Conservation (phyloP, 1,140 invertebrate genomes). For the Magallana ariakensis region DNA sequence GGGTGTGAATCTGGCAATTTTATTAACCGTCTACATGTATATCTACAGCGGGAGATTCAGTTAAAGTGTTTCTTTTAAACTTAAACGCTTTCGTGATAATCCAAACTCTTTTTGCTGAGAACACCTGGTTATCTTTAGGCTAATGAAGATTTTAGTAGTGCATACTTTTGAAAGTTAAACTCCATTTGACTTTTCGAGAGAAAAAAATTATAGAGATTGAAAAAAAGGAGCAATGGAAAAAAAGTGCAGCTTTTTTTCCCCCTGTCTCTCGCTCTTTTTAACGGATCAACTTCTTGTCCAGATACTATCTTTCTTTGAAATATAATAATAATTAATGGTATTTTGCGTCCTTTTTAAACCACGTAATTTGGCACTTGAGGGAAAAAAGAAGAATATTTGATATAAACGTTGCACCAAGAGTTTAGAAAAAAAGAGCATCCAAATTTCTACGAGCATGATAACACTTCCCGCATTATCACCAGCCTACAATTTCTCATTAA, state of each 20-base stretch:
- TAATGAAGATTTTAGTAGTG: conserved; percentile 26
- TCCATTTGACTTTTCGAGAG: background rate
- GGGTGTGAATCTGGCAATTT: conserved; percentile 22
- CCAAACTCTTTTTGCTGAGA: background rate
- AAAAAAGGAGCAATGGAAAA: too few species aligned
- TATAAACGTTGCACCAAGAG: background rate
- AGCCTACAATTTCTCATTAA: conserved; percentile 26
- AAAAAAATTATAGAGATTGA: background rate
- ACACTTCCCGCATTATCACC: background rate
- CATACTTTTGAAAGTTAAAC: background rate
- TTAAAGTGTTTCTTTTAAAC: conserved; percentile 20
- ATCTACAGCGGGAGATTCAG: background rate
- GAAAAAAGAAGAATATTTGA: background rate
- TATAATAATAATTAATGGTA: conserved; percentile 28
- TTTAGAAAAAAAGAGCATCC: background rate
- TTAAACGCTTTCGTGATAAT: conserved; percentile 15
- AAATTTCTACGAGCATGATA: conserved; percentile 1
- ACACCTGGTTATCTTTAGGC: conserved; percentile 5
- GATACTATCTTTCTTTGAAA: conserved; percentile 33
- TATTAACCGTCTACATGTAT: background rate
- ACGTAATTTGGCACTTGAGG: background rate
- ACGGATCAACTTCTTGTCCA: background rate
- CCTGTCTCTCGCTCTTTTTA: too few species aligned
- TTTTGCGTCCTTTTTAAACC: background rate
- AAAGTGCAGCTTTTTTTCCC: background rate